Evolutionary conservation across 1,140 invertebrate species (phyloP), one percentile per base, ranked within the genome.

Genomic region (Brachionus plicatilis): DNA sequence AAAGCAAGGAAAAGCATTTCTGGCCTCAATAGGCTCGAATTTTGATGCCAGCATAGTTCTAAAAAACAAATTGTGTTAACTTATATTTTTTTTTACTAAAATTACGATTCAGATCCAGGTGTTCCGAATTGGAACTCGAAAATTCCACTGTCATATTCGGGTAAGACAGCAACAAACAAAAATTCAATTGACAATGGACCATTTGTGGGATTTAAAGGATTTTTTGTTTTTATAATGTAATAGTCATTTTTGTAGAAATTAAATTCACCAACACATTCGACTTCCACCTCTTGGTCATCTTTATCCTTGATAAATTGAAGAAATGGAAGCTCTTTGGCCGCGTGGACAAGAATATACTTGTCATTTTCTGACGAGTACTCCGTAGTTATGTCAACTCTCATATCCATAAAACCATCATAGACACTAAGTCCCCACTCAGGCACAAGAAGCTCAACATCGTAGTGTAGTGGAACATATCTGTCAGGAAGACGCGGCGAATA

Each of bases 21-120:
- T 43, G 20, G 79, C 79, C 29, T 68, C 79, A n/a, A 82, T 66
- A 24, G 79, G 79, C n/a, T 82, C 79, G 29, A 82, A 82, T 82
- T 68, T 60, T 14, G 79, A 82, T 3, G 79, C 79, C 33, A 82
- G 17, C 79, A 82, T 82, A 20, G 79, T 82, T 82, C 79, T 82
- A 53, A 24, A 50, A 24, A 3, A 50, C 17, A 45, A 29, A 50
- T 37, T 37, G 27, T 37, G 20, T 33, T 8, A 70, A 33, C 3
- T 70, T 1, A 14, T 29, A 29, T 27, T 65, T 24, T 65, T 20
- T 20, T 20, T 65, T 27, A 1, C 2, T n/a, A 27, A 7, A 27
- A 65, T 65, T 82, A 82, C 79, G 79, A 82, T 60, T 82, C 65
- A 29, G 17, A 45, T 45, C 53, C 53, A 2, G 65, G 65, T 43